phyloP scores from a whole-genome alignment of 2,113 vertebrate genomes.

The Tinamus guttatus region DNA sequence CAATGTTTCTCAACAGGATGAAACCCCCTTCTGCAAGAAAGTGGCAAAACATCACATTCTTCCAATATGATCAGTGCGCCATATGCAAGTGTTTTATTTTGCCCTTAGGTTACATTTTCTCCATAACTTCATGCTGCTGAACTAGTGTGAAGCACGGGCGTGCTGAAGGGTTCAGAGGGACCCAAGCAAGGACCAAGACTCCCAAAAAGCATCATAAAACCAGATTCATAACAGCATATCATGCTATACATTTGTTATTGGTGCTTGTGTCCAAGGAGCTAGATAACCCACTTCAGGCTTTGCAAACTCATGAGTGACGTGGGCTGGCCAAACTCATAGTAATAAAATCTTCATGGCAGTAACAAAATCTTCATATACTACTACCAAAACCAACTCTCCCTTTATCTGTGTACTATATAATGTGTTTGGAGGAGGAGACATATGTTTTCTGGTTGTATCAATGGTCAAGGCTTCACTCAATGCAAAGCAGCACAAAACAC shows the following conservation, averaged over 20 bases:
- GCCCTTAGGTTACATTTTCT: not conserved
- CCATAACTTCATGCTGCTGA: fast-evolving
- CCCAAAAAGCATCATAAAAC: not conserved
- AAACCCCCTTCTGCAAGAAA: fast-evolving
- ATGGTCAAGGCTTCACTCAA: constrained; percentile 52
- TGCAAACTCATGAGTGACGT: not conserved
- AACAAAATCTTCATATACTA: too few species aligned
- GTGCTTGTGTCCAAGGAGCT: constrained; percentile 7
- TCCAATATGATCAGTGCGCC: not conserved
- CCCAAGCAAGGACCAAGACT: not conserved
- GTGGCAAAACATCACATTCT: not conserved
- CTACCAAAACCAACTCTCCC: not conserved
- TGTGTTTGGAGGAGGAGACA: not conserved
- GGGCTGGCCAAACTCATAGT: not conserved
- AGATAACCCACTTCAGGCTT: not conserved
- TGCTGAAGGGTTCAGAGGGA: not conserved
- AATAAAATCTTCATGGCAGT: constrained; percentile 15
- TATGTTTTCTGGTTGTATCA: not conserved
- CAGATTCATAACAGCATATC: not conserved
- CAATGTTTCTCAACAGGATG: not conserved
- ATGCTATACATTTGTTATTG: not conserved
- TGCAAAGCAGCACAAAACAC: not conserved
- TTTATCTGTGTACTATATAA: not conserved
- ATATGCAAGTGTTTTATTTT: too few species aligned
- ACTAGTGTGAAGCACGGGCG: not conserved